phyloP scores from a whole-genome alignment of 2,888 invertebrate genomes.

The Dasypolia templi region DNA sequence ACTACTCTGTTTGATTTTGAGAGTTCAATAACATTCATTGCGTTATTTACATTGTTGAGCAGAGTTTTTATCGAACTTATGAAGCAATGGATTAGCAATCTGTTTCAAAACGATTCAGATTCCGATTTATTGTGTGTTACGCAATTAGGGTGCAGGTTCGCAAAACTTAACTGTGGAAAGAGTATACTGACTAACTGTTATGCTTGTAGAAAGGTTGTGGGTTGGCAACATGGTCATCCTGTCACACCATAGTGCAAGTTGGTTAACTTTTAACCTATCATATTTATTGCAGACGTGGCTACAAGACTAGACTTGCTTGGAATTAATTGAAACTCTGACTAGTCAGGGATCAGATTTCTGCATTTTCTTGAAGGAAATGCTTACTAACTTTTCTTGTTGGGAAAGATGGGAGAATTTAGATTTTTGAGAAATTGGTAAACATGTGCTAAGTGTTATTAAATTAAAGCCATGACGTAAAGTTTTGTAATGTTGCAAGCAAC shows the following conservation, averaged over 20 bases:
- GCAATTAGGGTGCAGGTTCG: too few relatives aligned
- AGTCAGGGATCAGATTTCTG: slow-evolving; percentile 2
- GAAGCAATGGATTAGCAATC: too few relatives aligned
- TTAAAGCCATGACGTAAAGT: not conserved
- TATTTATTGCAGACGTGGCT: slow-evolving; percentile 42
- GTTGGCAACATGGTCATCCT: slow-evolving; percentile 35
- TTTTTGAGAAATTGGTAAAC: not conserved
- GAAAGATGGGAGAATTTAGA: not conserved
- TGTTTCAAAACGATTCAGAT: too few relatives aligned
- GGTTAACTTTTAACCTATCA: slow-evolving; percentile 54
- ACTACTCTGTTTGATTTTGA: too few relatives aligned
- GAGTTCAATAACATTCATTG: too few relatives aligned
- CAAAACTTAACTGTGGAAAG: slow-evolving; percentile 21
- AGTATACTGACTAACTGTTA: slow-evolving; percentile 13
- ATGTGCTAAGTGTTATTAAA: not conserved
- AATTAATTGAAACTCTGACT: slow-evolving; percentile 42
- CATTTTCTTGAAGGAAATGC: slow-evolving; percentile 7
- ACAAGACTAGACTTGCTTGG: slow-evolving; percentile 30
- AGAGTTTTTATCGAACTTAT: too few relatives aligned
- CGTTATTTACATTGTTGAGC: too few relatives aligned
- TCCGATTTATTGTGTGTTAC: too few relatives aligned
- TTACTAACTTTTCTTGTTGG: slow-evolving; percentile 9
- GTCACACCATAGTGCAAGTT: slow-evolving; percentile 36
- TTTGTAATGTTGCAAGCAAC: slow-evolving; percentile 30
- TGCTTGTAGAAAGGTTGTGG: slow-evolving; percentile 39